phyloP scores from a whole-genome alignment of 2,888 invertebrate genomes.

The Andrena haemorrhoa region DNA sequence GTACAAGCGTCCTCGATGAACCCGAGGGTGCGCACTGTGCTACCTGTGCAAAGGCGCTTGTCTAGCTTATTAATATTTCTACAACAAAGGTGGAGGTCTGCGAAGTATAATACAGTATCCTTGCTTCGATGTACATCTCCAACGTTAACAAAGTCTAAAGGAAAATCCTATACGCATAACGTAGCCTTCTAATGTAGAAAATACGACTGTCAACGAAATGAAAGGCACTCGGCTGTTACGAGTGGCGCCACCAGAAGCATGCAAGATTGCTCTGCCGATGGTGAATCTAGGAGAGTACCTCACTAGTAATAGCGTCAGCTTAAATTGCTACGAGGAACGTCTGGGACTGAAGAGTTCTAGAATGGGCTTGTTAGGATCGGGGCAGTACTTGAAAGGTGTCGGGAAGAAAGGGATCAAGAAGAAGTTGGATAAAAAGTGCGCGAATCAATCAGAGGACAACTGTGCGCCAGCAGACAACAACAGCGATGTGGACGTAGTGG shows the following conservation, averaged over 20 bases:
- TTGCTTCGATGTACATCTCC: conserved; percentile 76
- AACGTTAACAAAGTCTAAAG: background rate
- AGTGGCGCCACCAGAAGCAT: conserved; percentile 87
- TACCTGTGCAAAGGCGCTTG: conserved; percentile 91
- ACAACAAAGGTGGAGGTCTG: conserved; percentile 91
- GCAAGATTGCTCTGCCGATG: conserved; percentile 89
- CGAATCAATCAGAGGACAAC: conserved; percentile 71
- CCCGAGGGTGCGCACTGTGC: conserved; percentile 91
- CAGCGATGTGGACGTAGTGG: conserved; percentile 86
- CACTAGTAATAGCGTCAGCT: conserved; percentile 92
- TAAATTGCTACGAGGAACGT: conserved; percentile 91
- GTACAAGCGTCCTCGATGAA: conserved; percentile 96
- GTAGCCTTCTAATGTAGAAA: conserved; percentile 74
- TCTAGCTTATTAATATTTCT: conserved; percentile 90
- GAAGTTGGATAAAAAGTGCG: conserved; percentile 82
- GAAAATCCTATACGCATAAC: conserved; percentile 47
- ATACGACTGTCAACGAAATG: conserved; percentile 67
- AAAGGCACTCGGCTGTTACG: conserved; percentile 78
- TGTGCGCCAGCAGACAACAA: conserved; percentile 84
- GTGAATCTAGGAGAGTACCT: conserved; percentile 91
- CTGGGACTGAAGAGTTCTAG: conserved; percentile 87
- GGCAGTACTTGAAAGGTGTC: conserved; percentile 81
- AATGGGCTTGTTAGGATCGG: conserved; percentile 85
- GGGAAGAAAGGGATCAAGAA: conserved; percentile 84
- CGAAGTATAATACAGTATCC: conserved; percentile 87